Evolutionary conservation across 1,140 invertebrate species (phyloP).

Genomic region (Zophobas atratus): DNA sequence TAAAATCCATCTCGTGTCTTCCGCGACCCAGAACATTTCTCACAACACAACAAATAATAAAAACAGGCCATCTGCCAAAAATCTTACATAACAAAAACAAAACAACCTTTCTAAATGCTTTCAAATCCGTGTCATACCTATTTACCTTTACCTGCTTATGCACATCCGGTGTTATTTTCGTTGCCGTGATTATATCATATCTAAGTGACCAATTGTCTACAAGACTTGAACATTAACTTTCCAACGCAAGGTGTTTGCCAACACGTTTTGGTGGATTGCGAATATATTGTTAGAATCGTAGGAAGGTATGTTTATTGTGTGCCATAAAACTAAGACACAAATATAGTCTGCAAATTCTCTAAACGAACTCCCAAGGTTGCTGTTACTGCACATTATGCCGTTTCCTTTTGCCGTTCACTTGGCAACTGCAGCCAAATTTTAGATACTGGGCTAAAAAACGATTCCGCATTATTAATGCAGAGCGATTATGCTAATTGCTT

Average conservation of each 20-base stretch:
- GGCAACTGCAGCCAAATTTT: not conserved
- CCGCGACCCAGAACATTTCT: too few relatives aligned
- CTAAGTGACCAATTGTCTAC: constrained; percentile 11
- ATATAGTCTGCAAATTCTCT: constrained; percentile 4
- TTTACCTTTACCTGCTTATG: constrained; percentile 32
- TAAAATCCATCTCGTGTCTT: too few relatives aligned
- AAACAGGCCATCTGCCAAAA: constrained; percentile 28
- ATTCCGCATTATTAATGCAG: not conserved
- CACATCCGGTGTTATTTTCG: constrained; percentile 19
- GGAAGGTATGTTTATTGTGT: not conserved
- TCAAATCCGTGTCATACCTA: constrained; percentile 36
- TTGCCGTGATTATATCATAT: constrained; percentile 12
- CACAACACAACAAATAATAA: not conserved
- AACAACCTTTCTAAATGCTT: constrained; percentile 25
- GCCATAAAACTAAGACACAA: not conserved
- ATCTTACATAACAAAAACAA: constrained; percentile 33
- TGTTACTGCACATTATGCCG: not conserved
- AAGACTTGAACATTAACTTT: constrained; percentile 21
- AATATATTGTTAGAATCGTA: too few relatives aligned
- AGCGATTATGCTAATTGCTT: not conserved
- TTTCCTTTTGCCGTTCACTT: constrained; percentile 11
- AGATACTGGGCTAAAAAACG: constrained; percentile 6
- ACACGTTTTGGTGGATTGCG: too few relatives aligned
- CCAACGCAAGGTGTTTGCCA: not conserved
- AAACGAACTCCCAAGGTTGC: constrained; percentile 10